Percentiles rank a stretch among this genome's conserved stretches.
phyloP scores from a whole-genome alignment of 2,797 vertebrate genomes.

The Girardinus metallicus region DNA sequence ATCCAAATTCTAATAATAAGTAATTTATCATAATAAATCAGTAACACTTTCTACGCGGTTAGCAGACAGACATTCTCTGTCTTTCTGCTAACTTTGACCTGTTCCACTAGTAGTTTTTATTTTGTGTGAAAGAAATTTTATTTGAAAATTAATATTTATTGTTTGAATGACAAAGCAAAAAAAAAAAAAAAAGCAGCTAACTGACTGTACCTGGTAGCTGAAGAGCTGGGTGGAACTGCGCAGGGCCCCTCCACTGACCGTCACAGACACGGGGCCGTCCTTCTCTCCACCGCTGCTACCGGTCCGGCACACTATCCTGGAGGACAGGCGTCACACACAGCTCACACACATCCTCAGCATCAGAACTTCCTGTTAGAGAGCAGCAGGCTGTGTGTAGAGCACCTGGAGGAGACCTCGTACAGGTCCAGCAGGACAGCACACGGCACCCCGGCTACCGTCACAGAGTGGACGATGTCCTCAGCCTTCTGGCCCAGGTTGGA shows the following conservation, averaged over 20 bases:
- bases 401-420: constrained; percentile 98
- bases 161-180: not conserved
- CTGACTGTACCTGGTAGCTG: constrained; percentile 90
- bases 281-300: constrained; percentile 82
- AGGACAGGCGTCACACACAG: constrained; percentile 12
- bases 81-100: too few relatives aligned
- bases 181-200: not conserved
- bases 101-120: not conserved
- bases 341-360: not conserved
- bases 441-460: constrained; percentile 88
- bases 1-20: too few relatives aligned
- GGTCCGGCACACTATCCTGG: constrained; percentile 91
- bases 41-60: not conserved
- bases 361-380: too few relatives aligned
- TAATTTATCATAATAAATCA: not conserved
- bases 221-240: constrained; percentile 87
- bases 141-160: not conserved
- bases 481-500: constrained; percentile 96
- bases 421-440: constrained; percentile 86
- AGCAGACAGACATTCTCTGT: not conserved
- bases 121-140: not conserved
- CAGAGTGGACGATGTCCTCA: constrained; percentile 89
- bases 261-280: constrained; percentile 83
- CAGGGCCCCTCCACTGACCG: constrained; percentile 87
- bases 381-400: constrained; percentile 10